phyloP scores from a whole-genome alignment of 1,140 invertebrate genomes.

The Gonatopus flavifemur region DNA sequence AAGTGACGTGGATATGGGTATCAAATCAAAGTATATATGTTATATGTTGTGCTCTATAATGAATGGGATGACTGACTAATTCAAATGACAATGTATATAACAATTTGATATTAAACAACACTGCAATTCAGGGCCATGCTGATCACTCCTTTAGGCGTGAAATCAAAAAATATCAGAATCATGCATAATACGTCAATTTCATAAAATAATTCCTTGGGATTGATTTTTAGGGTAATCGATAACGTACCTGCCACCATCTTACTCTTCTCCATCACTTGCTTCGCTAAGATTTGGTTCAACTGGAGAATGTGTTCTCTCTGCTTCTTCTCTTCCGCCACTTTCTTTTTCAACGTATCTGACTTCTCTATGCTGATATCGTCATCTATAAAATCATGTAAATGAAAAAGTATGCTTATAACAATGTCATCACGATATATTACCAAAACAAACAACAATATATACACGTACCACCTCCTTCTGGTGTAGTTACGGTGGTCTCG shows the following conservation, averaged over 20 bases:
- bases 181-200: constrained; percentile 28
- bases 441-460: constrained; percentile 4
- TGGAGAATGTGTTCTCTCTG: constrained; percentile 85
- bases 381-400: constrained; percentile 32
- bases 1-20: too few relatives aligned
- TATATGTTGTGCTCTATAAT: too few relatives aligned
- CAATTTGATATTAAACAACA: too few relatives aligned
- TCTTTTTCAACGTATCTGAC: constrained; percentile 54
- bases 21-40: too few relatives aligned
- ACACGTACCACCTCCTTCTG: constrained; percentile 40
- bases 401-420: neutral
- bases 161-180: constrained; percentile 24
- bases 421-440: neutral
- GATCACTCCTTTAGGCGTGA: constrained; percentile 11
- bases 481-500: constrained; percentile 61
- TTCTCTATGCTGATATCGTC: constrained; percentile 47
- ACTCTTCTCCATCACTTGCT: constrained; percentile 91
- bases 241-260: constrained; percentile 87
- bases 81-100: too few relatives aligned
- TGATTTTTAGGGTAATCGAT: neutral
- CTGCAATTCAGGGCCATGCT: constrained; percentile 18
- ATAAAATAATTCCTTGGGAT: constrained; percentile 5
- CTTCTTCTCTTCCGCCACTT: constrained; percentile 79
- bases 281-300: constrained; percentile 88
- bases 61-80: too few relatives aligned